Evolutionary conservation across 2,797 vertebrate genomes (phyloP).

Genomic region (Poeciliopsis infans): DNA sequence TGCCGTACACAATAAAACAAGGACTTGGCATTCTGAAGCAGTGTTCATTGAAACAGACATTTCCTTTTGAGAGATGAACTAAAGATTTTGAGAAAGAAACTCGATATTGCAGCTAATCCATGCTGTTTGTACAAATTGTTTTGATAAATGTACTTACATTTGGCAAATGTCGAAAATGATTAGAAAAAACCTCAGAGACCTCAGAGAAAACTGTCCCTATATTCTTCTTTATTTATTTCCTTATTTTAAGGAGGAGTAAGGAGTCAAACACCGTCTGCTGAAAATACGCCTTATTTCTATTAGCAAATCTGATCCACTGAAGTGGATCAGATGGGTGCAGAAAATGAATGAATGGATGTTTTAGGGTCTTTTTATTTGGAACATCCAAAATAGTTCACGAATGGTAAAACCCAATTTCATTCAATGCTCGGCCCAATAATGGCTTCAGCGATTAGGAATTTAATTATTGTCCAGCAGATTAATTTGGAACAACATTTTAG

Average conservation of each 20-base stretch:
- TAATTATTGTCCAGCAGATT: slow-evolving; percentile 52
- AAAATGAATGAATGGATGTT: background rate
- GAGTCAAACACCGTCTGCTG: background rate
- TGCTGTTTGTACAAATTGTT: no score
- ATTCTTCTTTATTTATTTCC: background rate
- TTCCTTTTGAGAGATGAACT: no score
- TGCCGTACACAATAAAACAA: no score
- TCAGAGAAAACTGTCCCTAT: background rate
- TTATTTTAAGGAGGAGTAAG: no score
- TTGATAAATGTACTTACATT: no score
- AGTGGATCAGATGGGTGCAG: background rate
- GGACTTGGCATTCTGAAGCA: no score
- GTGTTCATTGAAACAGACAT: no score
- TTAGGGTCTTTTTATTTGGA: background rate
- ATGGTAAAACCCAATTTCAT: background rate
- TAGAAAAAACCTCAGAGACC: no score
- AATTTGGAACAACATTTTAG: slow-evolving; percentile 59
- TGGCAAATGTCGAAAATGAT: no score
- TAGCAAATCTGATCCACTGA: no score
- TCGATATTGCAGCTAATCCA: no score
- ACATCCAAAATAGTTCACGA: background rate
- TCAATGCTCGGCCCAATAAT: slow-evolving; percentile 13
- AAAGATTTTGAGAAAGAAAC: no score
- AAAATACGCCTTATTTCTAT: background rate
- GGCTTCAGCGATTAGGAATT: slow-evolving; percentile 35